Evolutionary conservation across 1,140 invertebrate genomes (phyloP), one percentile per base, ranked within the genome.

Genomic region (Mactra quadrangularis): DNA sequence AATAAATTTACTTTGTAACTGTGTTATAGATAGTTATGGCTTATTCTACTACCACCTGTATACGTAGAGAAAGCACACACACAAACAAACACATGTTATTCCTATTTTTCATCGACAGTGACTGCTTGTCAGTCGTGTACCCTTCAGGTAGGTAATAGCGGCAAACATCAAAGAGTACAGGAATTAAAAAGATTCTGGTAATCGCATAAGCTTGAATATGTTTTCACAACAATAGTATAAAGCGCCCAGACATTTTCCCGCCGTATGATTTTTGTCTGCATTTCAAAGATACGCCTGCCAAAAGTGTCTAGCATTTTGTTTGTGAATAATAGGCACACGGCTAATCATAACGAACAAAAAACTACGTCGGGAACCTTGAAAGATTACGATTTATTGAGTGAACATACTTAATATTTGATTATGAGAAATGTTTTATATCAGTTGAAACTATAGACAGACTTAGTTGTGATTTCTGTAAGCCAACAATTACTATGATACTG

Each of bases 151-250:
- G 64, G 64, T 68, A 68, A 68, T n/a, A 6, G 45, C 64, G 64
- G 64, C 45, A 68, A 50, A 68, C 64, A 68, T 68, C 64, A 68
- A 68, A 68, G 64, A 68, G 64, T 50, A 47, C 47, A 68, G 47
- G 64, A 68, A 68, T 68, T 68, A 41, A 50, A 47, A 50, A 13
- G 64, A 68, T 68, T 68, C 64, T 68, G 64, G 13, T 68, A 50
- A 68, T 68, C 64, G 29, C 64, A 68, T 68, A 68, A 68, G 64
- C 35, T 68, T 68, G 41, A 47, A 38, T 68, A 68, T 68, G 64
- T 68, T 68, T 68, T 68, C 64, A 68, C 64, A 47, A 68, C 45
- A 41, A 3, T 47, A 50, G 64, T 35, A 25, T 50, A 68, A 47
- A 38, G 47, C 64, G 45, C 64, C 64, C 64, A 68, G 64, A 68